A percentile compares a stretch with the other conserved stretches of the same genome.
Evolutionary conservation across 1,140 invertebrate species (phyloP).

Genomic region (Lordiphosa collinella): DNA sequence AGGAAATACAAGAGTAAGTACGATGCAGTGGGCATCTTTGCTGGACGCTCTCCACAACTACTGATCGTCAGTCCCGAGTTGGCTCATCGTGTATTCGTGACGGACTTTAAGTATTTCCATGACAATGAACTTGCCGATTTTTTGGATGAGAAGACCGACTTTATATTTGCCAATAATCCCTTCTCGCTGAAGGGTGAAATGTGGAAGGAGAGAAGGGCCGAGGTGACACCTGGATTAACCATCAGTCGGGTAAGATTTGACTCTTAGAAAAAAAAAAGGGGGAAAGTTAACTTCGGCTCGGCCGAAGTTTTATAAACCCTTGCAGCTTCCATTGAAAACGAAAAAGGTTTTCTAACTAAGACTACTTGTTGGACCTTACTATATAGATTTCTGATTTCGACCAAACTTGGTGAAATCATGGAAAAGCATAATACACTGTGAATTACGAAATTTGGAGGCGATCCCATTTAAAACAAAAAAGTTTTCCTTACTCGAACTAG

Average conservation of each 20-base stretch:
- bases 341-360: too few relatives aligned
- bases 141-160: slow-evolving; percentile 79
- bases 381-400: too few relatives aligned
- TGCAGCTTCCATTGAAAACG: too few relatives aligned
- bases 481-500: too few relatives aligned
- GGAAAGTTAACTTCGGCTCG: too few relatives aligned
- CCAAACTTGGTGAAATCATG: too few relatives aligned
- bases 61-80: slow-evolving; percentile 80
- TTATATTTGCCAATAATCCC: slow-evolving; percentile 80
- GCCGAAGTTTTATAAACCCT: too few relatives aligned
- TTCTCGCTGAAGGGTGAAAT: slow-evolving; percentile 79
- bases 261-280: too few relatives aligned
- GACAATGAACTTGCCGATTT: slow-evolving; percentile 60
- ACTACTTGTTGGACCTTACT: too few relatives aligned
- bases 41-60: slow-evolving; percentile 63
- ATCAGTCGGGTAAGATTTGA: slow-evolving; percentile 71
- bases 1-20: slow-evolving; percentile 54
- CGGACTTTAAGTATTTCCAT: slow-evolving; percentile 80
- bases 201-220: slow-evolving; percentile 82
- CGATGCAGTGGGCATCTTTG: slow-evolving; percentile 65
- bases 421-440: too few relatives aligned
- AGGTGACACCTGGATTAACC: slow-evolving; percentile 82
- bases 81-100: slow-evolving; percentile 80
- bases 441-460: too few relatives aligned
- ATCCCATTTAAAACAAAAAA: too few relatives aligned